These are phyloP conservation scores for Lamprotornis superbus DNA, from an alignment of 2,113 vertebrate genomes.

Conservation along the genomic window DNA sequence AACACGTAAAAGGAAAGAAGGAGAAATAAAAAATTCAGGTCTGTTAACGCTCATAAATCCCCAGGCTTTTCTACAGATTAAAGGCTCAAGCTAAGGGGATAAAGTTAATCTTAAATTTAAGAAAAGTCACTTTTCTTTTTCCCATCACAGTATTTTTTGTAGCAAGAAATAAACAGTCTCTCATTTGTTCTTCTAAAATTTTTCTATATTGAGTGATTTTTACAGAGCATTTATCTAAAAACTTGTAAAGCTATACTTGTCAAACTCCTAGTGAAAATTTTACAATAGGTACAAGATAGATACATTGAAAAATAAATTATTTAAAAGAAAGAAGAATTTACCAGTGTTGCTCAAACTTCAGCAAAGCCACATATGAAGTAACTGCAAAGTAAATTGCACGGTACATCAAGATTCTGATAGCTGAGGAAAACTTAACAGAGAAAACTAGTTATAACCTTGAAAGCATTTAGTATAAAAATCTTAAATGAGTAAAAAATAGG, in stretches of 20 bases:
- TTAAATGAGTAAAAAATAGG: not conserved
- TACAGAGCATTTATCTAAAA: not conserved
- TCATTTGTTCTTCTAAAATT: not conserved
- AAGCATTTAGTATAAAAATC: not conserved
- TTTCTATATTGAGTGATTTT: not conserved
- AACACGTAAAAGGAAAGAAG: constrained; percentile 34
- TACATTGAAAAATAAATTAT: not conserved
- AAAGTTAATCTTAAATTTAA: constrained; percentile 63
- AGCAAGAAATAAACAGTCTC: constrained; percentile 24
- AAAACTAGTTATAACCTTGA: not conserved
- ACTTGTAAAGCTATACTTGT: not conserved
- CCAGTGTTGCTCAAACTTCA: not conserved
- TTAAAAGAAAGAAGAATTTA: not conserved
- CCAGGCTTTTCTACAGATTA: constrained; percentile 66
- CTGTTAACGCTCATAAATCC: constrained; percentile 61
- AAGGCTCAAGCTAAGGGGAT: constrained; percentile 51
- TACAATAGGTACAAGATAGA: not conserved
- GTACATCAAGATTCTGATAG: not conserved
- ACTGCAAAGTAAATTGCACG: not conserved
- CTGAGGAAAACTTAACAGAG: not conserved
- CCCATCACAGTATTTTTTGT: constrained; percentile 8
- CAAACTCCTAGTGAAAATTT: not conserved
- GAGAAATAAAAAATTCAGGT: constrained; percentile 53
- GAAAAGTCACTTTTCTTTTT: constrained; percentile 52
- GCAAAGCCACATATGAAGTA: not conserved